Conservation (phyloP, 2,113 vertebrate species). For the Pyrgilauda ruficollis region DNA sequence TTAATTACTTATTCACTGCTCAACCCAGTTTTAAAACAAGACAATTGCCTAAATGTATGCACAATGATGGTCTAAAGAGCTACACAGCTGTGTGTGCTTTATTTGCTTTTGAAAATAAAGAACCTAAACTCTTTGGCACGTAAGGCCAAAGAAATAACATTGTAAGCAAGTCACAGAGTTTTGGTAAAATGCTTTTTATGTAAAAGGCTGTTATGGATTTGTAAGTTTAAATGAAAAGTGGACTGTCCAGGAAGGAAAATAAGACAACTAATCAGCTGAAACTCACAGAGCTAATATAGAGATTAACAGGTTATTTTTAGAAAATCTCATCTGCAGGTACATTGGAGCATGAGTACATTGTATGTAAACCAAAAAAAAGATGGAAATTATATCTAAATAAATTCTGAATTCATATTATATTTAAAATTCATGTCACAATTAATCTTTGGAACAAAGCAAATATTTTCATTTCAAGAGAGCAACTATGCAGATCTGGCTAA, state of each 20-base stretch:
- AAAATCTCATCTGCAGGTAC: not conserved
- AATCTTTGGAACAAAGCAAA: not conserved
- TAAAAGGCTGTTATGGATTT: not conserved
- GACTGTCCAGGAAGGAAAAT: not conserved
- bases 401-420: not conserved
- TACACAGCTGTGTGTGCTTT: not conserved
- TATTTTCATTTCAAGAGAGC: not conserved
- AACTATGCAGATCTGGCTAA: not conserved
- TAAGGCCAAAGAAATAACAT: not conserved
- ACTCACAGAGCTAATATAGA: not conserved
- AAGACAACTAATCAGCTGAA: not conserved
- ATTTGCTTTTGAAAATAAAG: not conserved
- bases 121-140: too few species aligned
- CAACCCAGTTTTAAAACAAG: not conserved
- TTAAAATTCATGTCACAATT: not conserved
- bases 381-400: not conserved
- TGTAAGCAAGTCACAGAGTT: not conserved
- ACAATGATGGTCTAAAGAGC: not conserved
- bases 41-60: not conserved
- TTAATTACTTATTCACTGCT: not conserved
- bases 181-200: not conserved
- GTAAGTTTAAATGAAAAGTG: not conserved
- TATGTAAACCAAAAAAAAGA: not conserved
- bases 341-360: not conserved
- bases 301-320: not conserved